Conservation (phyloP, 2,113 vertebrate genomes). For the Sigmodon hispidus region DNA sequence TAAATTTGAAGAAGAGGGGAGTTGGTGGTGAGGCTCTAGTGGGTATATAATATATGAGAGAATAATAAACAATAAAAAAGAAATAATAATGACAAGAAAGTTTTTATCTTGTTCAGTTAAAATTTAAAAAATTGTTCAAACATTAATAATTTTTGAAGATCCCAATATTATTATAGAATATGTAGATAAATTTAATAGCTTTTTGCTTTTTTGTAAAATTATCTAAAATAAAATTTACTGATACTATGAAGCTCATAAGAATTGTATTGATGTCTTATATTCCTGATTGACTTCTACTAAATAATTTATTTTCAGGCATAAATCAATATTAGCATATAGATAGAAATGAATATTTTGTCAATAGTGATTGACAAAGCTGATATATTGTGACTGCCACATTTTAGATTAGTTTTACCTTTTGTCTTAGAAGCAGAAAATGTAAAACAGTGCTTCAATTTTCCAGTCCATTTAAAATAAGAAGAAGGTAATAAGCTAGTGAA, state of each 20-base stretch:
- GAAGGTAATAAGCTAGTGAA: slow-evolving; percentile 82
- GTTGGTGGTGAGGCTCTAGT: fast-evolving
- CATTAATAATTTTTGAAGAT: not conserved
- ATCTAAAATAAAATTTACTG: slow-evolving; percentile 61
- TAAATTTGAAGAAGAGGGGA: not conserved
- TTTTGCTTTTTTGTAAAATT: slow-evolving; percentile 58
- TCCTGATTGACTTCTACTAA: slow-evolving; percentile 78
- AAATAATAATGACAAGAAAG: not conserved
- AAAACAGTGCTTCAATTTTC: slow-evolving; percentile 84
- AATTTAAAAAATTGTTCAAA: not conserved
- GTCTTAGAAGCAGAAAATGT: slow-evolving; percentile 81
- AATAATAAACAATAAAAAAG: too few relatives aligned
- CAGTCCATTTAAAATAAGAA: slow-evolving; percentile 82
- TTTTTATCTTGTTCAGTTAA: not conserved
- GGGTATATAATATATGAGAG: not conserved
- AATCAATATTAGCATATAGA: slow-evolving; percentile 87
- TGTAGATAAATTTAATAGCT: slow-evolving; percentile 3
- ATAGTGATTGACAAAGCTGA: slow-evolving; percentile 84
- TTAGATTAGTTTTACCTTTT: slow-evolving; percentile 82
- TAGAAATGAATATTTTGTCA: slow-evolving; percentile 83
- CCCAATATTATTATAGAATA: not conserved
- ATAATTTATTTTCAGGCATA: slow-evolving; percentile 78
- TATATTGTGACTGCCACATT: slow-evolving; percentile 79
- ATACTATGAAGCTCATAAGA: slow-evolving; percentile 57
- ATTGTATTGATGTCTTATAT: slow-evolving; percentile 74